Evolutionary conservation across 2,113 vertebrate species (phyloP).

Genomic region (Mixornis gularis): DNA sequence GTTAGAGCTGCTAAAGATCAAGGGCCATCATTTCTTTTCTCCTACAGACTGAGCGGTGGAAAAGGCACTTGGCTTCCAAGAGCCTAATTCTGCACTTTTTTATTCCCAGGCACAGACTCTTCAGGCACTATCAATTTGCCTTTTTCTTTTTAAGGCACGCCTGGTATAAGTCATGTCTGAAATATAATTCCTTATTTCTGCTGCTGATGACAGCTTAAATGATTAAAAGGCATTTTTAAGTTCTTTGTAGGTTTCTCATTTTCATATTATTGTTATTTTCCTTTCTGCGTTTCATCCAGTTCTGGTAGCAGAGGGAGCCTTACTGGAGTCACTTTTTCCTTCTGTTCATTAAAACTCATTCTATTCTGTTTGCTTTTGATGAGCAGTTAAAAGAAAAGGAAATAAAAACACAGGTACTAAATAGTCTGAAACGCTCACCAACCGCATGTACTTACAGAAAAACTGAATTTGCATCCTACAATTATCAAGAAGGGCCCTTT

Average conservation of each 20-base stretch:
- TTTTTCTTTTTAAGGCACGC: conserved; percentile 23
- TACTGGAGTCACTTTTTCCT: background rate
- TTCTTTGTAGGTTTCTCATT: conserved; percentile 7
- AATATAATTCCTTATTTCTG: conserved; percentile 29
- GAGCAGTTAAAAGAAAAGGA: background rate
- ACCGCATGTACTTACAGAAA: background rate
- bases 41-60: background rate
- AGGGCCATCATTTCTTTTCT: background rate
- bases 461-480: background rate
- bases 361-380: background rate
- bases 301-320: background rate
- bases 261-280: conserved; percentile 8
- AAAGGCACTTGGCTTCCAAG: conserved; percentile 11
- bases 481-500: conserved; percentile 20
- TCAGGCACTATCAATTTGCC: conserved; percentile 9
- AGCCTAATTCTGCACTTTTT: background rate
- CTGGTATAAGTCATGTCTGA: conserved; percentile 14
- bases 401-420: background rate
- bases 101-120: background rate
- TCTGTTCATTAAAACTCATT: background rate
- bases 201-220: conserved; percentile 7
- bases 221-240: conserved; percentile 3
- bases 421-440: background rate
- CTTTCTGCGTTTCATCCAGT: background rate
- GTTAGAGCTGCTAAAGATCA: conserved; percentile 35